Evolutionary conservation across 2,113 vertebrate species (phyloP).

Genomic region (Microtus montanus): DNA sequence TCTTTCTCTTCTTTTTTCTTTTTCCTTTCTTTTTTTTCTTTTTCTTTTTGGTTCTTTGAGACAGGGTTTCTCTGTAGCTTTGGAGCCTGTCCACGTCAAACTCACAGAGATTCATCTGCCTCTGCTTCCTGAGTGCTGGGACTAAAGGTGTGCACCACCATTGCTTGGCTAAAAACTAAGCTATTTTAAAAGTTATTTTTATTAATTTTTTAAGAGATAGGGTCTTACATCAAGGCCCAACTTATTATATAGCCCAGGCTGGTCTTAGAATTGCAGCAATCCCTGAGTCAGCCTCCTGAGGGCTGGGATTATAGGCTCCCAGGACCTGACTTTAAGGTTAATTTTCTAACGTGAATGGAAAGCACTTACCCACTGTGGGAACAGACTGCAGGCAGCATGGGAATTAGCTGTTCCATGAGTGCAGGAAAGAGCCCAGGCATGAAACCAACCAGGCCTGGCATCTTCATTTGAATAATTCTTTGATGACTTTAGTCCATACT

Average conservation of each 20-base stretch:
- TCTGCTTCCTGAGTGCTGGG: too few species aligned
- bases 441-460: constrained; percentile 65
- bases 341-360: constrained; percentile 70
- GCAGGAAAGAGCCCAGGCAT: constrained; percentile 60
- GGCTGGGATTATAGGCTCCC: too few species aligned
- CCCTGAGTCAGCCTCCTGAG: background rate
- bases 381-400: constrained; percentile 55
- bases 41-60: too few species aligned
- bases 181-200: background rate
- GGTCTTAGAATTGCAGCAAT: background rate
- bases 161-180: background rate
- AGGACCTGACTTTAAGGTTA: background rate
- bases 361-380: constrained; percentile 37
- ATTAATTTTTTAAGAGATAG: background rate
- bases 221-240: background rate
- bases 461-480: constrained; percentile 68
- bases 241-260: background rate
- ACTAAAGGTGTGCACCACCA: too few species aligned
- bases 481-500: constrained; percentile 60
- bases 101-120: too few species aligned
- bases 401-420: constrained; percentile 70
- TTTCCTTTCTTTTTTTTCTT: background rate
- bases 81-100: too few species aligned
- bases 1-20: too few species aligned
- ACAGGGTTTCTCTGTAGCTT: too few species aligned